These are phyloP conservation scores for Aphaenogaster rudis DNA, from an alignment of 1,140 invertebrate species.

Conservation along the genomic window DNA sequence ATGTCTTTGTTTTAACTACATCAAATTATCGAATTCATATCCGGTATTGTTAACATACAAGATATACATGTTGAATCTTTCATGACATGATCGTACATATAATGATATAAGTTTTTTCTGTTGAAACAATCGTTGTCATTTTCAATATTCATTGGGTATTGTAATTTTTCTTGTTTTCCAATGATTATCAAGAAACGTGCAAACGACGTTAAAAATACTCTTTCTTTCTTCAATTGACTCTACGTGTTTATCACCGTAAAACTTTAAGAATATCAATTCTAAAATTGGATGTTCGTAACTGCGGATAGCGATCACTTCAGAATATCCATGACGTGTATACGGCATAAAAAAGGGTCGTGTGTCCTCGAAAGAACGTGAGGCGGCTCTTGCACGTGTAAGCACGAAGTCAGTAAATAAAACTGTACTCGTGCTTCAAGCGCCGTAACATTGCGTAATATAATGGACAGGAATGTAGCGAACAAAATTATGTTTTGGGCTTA, in stretches of 20 bases:
- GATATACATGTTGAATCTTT: background rate
- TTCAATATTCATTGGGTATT: background rate
- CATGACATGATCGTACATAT: background rate
- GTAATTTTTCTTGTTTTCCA: background rate
- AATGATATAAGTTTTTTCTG: background rate
- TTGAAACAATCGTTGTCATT: background rate
- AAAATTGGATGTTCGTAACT: background rate
- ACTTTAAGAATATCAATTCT: slow-evolving; percentile 19
- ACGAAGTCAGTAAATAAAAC: slow-evolving; percentile 28
- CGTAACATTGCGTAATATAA: slow-evolving; percentile 8
- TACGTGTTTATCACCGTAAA: slow-evolving; percentile 2
- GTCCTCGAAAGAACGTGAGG: slow-evolving; percentile 28
- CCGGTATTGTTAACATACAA: background rate
- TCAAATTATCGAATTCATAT: background rate
- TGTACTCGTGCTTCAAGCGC: background rate
- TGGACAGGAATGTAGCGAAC: background rate
- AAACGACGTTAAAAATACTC: background rate
- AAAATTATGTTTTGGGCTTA: background rate
- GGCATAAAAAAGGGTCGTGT: slow-evolving; percentile 21
- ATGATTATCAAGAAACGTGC: background rate
- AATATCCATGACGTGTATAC: slow-evolving; percentile 30
- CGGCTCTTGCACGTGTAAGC: background rate
- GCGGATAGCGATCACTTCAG: background rate
- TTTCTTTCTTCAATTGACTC: background rate
- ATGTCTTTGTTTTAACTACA: background rate